These are phyloP conservation scores for Littorina saxatilis DNA, from an alignment of 1,140 invertebrate species.

Conservation along the genomic window DNA sequence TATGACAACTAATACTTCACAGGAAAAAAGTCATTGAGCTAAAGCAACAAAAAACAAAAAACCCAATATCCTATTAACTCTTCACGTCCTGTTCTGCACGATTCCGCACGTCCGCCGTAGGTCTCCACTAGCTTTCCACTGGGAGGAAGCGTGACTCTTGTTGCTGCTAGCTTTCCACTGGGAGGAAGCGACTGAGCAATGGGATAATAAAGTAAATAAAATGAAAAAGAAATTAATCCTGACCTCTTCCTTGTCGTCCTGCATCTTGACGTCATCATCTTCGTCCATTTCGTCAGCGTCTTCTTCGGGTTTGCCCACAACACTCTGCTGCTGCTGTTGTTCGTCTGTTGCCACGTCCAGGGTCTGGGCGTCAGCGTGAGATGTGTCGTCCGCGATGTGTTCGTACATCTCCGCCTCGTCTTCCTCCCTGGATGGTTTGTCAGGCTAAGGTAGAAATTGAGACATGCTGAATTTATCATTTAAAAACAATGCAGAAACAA, in stretches of 20 bases:
- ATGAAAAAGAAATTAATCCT: background rate
- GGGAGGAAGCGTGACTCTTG: too few relatives aligned
- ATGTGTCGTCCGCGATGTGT: constrained; percentile 88
- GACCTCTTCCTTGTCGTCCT: constrained; percentile 61
- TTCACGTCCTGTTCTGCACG: too few relatives aligned
- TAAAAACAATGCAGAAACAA: too few relatives aligned
- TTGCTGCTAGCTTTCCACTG: too few relatives aligned
- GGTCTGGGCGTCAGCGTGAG: constrained; percentile 77
- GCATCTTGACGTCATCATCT: constrained; percentile 61
- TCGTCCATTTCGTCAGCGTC: constrained; percentile 55
- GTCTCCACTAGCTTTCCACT: too few relatives aligned
- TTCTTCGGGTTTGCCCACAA: constrained; percentile 75
- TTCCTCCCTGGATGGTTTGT: constrained; percentile 32
- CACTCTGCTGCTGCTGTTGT: constrained; percentile 86
- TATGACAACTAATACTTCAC: too few relatives aligned
- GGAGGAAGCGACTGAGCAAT: too few relatives aligned
- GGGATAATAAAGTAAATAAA: too few relatives aligned
- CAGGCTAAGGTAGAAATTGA: constrained; percentile 17
- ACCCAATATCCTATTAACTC: too few relatives aligned
- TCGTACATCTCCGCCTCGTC: constrained; percentile 81
- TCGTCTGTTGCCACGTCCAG: constrained; percentile 83
- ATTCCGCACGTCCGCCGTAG: too few relatives aligned
- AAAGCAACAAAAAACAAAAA: too few relatives aligned
- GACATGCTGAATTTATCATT: background rate
- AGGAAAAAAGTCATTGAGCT: too few relatives aligned